A percentile compares a stretch with the other conserved stretches of the same genome.
These are phyloP conservation scores for Corythucha ciliata DNA, from an alignment of 2,888 invertebrate genomes.

Conservation along the genomic window DNA sequence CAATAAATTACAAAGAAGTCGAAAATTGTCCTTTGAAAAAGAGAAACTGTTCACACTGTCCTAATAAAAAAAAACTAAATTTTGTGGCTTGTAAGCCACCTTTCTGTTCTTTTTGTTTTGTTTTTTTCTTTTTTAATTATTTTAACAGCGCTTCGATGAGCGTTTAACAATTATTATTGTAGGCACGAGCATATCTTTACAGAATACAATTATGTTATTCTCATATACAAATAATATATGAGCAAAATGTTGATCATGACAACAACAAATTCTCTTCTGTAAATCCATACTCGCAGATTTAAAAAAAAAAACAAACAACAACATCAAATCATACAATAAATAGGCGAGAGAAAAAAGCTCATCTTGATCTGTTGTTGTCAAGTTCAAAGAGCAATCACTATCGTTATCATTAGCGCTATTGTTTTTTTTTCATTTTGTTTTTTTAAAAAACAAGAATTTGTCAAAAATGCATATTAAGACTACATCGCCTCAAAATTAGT, in stretches of 20 bases:
- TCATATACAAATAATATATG: too few relatives aligned
- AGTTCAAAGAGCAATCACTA: slow-evolving; percentile 10
- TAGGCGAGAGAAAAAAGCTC: background rate
- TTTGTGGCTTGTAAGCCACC: too few relatives aligned
- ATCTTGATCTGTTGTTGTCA: slow-evolving; percentile 2
- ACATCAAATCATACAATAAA: background rate
- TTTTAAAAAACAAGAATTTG: too few relatives aligned
- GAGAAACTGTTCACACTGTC: too few relatives aligned
- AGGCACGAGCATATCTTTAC: slow-evolving; percentile 34
- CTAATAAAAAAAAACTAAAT: too few relatives aligned
- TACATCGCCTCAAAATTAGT: too few relatives aligned
- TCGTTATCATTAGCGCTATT: slow-evolving; percentile 13
- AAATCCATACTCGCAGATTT: background rate
- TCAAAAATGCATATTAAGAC: slow-evolving; percentile 2
- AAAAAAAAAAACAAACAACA: background rate
- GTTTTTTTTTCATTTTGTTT: too few relatives aligned
- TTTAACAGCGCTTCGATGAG: slow-evolving; percentile 35
- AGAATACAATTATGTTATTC: slow-evolving; percentile 20
- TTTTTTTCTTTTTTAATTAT: too few relatives aligned
- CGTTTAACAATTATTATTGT: slow-evolving; percentile 33
- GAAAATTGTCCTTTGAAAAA: too few relatives aligned
- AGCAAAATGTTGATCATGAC: slow-evolving; percentile 11
- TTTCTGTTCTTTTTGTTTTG: slow-evolving; percentile 26
- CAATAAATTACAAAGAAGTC: too few relatives aligned
- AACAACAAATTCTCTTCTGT: slow-evolving; percentile 8